Conservation (phyloP, 1,140 invertebrate genomes). For the Temnothorax longispinosus region DNA sequence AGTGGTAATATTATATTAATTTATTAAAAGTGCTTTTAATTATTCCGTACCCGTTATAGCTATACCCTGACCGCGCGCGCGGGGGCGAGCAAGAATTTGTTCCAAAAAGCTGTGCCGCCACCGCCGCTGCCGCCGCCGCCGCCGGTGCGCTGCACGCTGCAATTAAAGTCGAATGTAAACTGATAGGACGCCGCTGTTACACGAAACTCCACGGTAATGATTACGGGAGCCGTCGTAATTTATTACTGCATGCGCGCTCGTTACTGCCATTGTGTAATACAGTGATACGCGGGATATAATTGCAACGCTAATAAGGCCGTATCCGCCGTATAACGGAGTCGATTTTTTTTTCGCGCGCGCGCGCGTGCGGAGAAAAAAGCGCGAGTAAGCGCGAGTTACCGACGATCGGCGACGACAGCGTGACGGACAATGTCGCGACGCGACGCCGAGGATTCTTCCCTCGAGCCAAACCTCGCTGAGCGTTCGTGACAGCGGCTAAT, state of each 20-base stretch:
- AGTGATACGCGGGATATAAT: conserved; percentile 70
- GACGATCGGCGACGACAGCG: conserved; percentile 36
- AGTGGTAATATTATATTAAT: conserved; percentile 60
- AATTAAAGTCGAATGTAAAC: conserved; percentile 76
- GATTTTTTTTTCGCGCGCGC: neutral
- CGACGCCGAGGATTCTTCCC: too few relatives aligned
- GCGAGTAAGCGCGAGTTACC: conserved; percentile 40
- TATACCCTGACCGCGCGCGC: conserved; percentile 37
- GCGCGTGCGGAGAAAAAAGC: neutral
- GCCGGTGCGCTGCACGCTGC: conserved; percentile 44
- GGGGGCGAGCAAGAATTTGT: conserved; percentile 25
- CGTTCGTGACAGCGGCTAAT: neutral
- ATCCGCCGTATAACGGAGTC: neutral
- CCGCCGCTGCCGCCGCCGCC: conserved; percentile 16
- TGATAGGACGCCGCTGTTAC: conserved; percentile 73
- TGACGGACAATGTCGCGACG: too few relatives aligned
- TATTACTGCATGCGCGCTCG: conserved; percentile 70
- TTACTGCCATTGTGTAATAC: conserved; percentile 75
- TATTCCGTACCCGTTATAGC: conserved; percentile 63
- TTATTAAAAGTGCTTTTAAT: conserved; percentile 69
- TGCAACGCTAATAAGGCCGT: conserved; percentile 69
- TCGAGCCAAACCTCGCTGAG: neutral
- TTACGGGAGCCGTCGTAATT: conserved; percentile 75
- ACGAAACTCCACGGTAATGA: conserved; percentile 74
- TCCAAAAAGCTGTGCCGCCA: conserved; percentile 55